A percentile compares a stretch with the other conserved stretches of the same genome.
phyloP scores from a whole-genome alignment of 2,888 invertebrate species.

The Monoplex corrugatus region DNA sequence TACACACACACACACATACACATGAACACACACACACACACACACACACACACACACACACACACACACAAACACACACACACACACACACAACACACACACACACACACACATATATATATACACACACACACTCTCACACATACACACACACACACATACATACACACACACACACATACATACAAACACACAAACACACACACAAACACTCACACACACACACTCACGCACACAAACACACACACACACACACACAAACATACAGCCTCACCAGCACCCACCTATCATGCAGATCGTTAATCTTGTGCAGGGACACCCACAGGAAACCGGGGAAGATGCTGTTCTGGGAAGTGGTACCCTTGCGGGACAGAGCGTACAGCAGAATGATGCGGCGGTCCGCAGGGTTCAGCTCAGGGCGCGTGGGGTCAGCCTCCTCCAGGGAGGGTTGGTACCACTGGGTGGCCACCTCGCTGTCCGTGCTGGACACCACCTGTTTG shows the following conservation, averaged over 20 bases:
- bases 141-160: too few species aligned
- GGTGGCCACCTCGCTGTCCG: conserved; percentile 73
- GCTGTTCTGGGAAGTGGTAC: background rate
- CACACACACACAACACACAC: too few species aligned
- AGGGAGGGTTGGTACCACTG: conserved; percentile 78
- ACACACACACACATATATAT: too few species aligned
- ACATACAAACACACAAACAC: background rate
- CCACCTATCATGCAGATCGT: conserved; percentile 76
- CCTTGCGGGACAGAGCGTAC: conserved; percentile 69
- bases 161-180: background rate
- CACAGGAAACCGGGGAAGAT: conserved; percentile 65
- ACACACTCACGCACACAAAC: background rate
- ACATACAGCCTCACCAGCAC: background rate
- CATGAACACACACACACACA: too few species aligned
- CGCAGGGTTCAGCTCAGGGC: conserved; percentile 65
- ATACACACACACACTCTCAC: background rate
- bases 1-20: too few species aligned
- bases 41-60: too few species aligned
- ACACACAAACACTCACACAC: too few species aligned
- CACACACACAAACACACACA: too few species aligned
- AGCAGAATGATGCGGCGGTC: conserved; percentile 69
- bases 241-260: background rate
- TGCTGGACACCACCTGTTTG: conserved; percentile 61
- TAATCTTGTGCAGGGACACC: conserved; percentile 72
- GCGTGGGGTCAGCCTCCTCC: conserved; percentile 66